Evolutionary conservation across 2,113 vertebrate species (phyloP), one percentile per base, ranked within the genome.

Genomic region (Prunella fulvescens): DNA sequence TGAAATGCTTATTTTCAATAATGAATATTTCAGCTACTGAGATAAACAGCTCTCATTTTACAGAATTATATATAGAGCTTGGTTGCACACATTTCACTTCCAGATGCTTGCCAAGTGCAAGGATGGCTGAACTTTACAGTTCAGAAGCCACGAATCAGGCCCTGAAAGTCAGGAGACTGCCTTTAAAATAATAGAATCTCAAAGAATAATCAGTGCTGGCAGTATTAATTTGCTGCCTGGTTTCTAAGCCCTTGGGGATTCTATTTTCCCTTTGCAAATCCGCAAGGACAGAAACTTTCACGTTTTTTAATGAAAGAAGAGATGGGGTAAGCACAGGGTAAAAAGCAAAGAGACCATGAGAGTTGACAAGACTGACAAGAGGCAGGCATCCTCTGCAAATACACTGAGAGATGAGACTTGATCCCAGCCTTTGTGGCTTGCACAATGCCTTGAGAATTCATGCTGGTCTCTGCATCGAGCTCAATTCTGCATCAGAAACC

Each of bases 171-270:
- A 89, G 64, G 69, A 90, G 65, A 81, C 44, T 81, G 88, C 76
- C 72, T 95, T 94, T 92, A 97, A 94, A 95, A 95, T 83, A 88
- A 90, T 29, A 86, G 90, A 86, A 90, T 70, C 93, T 90, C 67
- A 28, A 94, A 90, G 88, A 94, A 86, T 91, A 95, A 94, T 96
- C 71, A 83, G 42, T 91, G 85, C 71, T 94, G 84, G 81, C 78
- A 88, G 82, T 91, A 93, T 95, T 94, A 97, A 96, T 96, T 96
- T 95, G 84, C 71, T 93, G 79, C 91, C 87, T 93, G 72, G 71
- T 96, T 91, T 91, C 84, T 85, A 77, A 92, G 66, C 91, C 62
- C 71, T 92, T 89, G 84, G 84, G 90, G 78, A 85, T 91, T 95
- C 57, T 77, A 29, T 85, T 95, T 91, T 95, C 74, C 64, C 73